A percentile compares a stretch with the other conserved stretches of the same genome.
Conservation (phyloP, 37 sponge, comb jelly and placozoan species). For the Crambe crambe region DNA sequence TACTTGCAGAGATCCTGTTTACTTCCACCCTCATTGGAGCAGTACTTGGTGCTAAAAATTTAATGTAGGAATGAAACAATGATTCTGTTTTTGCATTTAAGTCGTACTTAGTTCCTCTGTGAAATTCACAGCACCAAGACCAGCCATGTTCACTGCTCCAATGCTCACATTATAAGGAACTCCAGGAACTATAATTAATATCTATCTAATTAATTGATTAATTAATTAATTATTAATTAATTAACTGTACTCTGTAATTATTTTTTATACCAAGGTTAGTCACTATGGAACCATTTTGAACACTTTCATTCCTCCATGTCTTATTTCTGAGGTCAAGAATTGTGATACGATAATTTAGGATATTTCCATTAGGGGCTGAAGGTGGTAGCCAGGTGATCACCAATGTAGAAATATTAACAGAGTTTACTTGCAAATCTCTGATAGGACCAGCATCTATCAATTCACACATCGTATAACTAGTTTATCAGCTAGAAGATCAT, state of each 20-base stretch:
- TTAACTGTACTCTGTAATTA: too few relatives aligned
- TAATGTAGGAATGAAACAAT: not conserved
- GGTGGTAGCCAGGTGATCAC: slow-evolving; percentile 63
- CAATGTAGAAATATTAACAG: not conserved
- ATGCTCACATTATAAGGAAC: not conserved
- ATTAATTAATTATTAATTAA: too few relatives aligned
- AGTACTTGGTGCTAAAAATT: not conserved
- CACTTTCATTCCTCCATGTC: not conserved
- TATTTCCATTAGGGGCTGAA: slow-evolving; percentile 58
- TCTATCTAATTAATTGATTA: too few relatives aligned
- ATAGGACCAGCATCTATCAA: not conserved
- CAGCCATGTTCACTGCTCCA: slow-evolving; percentile 2
- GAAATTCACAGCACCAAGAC: not conserved
- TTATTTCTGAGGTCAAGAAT: not conserved
- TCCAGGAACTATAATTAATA: slow-evolving; percentile 7
- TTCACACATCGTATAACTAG: too few relatives aligned
- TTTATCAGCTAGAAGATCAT: too few relatives aligned
- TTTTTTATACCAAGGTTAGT: not conserved
- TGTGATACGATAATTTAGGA: slow-evolving; percentile 44
- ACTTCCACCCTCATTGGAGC: not conserved
- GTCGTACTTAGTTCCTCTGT: not conserved
- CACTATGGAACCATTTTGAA: not conserved
- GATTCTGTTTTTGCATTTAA: not conserved
- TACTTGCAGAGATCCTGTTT: not conserved
- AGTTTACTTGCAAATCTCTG: not conserved